Percentiles rank a stretch among this genome's conserved stretches.
These are phyloP conservation scores for Oryzias curvinotus DNA, from an alignment of 2,113 vertebrate species.

Conservation along the genomic window DNA sequence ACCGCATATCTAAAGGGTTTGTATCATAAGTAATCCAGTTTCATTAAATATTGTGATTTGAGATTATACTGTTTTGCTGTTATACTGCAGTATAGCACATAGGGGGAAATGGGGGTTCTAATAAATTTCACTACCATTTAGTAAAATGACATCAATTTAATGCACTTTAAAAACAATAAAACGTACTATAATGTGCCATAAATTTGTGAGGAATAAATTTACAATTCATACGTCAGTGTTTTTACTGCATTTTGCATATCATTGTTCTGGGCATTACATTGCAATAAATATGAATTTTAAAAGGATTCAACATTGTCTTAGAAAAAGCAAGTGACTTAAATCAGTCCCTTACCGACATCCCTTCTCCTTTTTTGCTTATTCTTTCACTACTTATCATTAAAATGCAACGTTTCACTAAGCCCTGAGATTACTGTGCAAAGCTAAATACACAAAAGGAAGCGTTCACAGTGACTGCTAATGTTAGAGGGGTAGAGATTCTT, in stretches of 20 bases:
- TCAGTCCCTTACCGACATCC: not conserved
- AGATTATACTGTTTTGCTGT: constrained; percentile 34
- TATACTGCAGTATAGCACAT: constrained; percentile 7
- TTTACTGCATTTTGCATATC: not conserved
- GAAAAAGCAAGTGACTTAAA: constrained; percentile 1
- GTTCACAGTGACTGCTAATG: constrained; percentile 58
- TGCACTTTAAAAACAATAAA: no score
- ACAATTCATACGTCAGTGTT: no score
- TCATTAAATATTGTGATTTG: constrained; percentile 33
- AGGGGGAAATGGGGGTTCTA: not conserved
- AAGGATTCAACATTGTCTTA: no score
- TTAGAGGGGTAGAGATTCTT: constrained; percentile 55
- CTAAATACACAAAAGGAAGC: constrained; percentile 46
- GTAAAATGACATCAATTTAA: no score
- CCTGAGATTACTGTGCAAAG: constrained; percentile 45
- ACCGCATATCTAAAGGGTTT: constrained; percentile 35
- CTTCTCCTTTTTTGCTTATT: constrained; percentile 12
- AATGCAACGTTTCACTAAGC: constrained; percentile 53
- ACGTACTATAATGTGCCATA: no score
- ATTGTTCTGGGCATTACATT: not conserved
- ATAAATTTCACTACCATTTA: no score
- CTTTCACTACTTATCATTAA: constrained; percentile 36
- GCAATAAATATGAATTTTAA: not conserved
- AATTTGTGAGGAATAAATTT: no score
- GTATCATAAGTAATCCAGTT: constrained; percentile 27